phyloP scores from a whole-genome alignment of 2,888 invertebrate genomes.

The Archips xylosteana region DNA sequence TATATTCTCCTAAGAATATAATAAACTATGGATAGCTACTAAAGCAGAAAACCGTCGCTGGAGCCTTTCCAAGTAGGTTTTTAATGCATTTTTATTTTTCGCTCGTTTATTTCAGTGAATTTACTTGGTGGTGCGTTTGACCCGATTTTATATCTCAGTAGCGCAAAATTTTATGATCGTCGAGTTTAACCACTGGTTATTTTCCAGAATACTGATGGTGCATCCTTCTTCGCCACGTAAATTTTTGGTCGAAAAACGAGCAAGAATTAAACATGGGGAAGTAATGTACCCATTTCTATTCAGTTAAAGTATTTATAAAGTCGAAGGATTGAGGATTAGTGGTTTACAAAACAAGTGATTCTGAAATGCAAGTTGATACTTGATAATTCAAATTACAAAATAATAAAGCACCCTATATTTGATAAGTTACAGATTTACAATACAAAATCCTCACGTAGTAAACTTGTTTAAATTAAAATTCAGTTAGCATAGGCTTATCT shows the following conservation, averaged over 20 bases:
- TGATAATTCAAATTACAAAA: not conserved
- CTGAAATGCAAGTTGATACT: not conserved
- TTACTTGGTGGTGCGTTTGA: slow-evolving; percentile 56
- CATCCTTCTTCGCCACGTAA: slow-evolving; percentile 50
- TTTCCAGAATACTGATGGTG: slow-evolving; percentile 64
- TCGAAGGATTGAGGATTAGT: not conserved
- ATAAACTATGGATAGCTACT: slow-evolving; percentile 30
- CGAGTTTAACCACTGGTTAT: slow-evolving; percentile 62
- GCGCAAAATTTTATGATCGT: slow-evolving; percentile 63
- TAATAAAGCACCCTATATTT: not conserved
- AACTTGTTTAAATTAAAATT: slow-evolving; percentile 13
- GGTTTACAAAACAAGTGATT: not conserved
- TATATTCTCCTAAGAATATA: slow-evolving; percentile 16
- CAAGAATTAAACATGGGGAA: slow-evolving; percentile 38
- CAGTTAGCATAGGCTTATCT: slow-evolving; percentile 11
- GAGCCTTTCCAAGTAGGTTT: slow-evolving; percentile 60
- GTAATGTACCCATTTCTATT: not conserved
- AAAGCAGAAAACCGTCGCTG: slow-evolving; percentile 47
- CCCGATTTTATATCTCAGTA: slow-evolving; percentile 55
- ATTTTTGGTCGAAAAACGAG: slow-evolving; percentile 55
- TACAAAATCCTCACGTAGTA: not conserved
- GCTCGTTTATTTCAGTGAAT: slow-evolving; percentile 59
- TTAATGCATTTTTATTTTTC: slow-evolving; percentile 55
- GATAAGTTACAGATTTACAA: not conserved
- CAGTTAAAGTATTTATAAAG: not conserved